phyloP scores from a whole-genome alignment of 2,113 vertebrate species.

The Neodontobutis hainanensis region DNA sequence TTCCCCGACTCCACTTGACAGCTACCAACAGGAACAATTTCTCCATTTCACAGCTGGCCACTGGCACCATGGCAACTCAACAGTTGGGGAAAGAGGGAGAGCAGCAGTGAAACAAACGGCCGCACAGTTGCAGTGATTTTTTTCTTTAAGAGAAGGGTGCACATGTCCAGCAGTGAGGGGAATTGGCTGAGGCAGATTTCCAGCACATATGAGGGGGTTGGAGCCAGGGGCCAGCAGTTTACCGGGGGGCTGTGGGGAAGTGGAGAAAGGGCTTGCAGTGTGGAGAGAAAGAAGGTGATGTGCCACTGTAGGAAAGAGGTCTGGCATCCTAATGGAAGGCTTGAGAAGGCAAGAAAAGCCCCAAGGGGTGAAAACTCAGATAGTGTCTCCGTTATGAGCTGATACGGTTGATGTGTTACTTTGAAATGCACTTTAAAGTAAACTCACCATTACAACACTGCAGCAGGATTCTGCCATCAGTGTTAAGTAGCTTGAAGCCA shows the following conservation, averaged over 20 bases:
- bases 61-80: slow-evolving; percentile 39
- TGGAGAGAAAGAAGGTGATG: slow-evolving; percentile 12
- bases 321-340: slow-evolving; percentile 51
- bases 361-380: slow-evolving; percentile 20
- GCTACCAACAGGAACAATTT: slow-evolving; percentile 37
- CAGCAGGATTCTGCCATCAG: too few relatives aligned
- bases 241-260: slow-evolving; percentile 5
- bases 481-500: too few relatives aligned
- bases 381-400: slow-evolving; percentile 14
- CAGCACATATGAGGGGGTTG: slow-evolving; percentile 6
- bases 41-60: slow-evolving; percentile 51
- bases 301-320: slow-evolving; percentile 11
- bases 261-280: slow-evolving; percentile 11
- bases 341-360: slow-evolving; percentile 11
- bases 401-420: slow-evolving; percentile 11
- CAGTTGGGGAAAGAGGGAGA: slow-evolving; percentile 16
- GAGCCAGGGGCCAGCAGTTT: slow-evolving; percentile 15
- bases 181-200: slow-evolving; percentile 46
- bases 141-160: slow-evolving; percentile 29
- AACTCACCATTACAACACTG: neutral
- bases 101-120: slow-evolving; percentile 22
- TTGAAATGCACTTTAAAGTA: slow-evolving; percentile 11
- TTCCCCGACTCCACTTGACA: slow-evolving; percentile 36
- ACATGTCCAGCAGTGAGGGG: slow-evolving; percentile 41
- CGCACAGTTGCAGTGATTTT: slow-evolving; percentile 14